Evolutionary conservation across 2,797 vertebrate species (phyloP), one percentile per base, ranked within the genome.

Genomic region (Dermochelys coriacea): DNA sequence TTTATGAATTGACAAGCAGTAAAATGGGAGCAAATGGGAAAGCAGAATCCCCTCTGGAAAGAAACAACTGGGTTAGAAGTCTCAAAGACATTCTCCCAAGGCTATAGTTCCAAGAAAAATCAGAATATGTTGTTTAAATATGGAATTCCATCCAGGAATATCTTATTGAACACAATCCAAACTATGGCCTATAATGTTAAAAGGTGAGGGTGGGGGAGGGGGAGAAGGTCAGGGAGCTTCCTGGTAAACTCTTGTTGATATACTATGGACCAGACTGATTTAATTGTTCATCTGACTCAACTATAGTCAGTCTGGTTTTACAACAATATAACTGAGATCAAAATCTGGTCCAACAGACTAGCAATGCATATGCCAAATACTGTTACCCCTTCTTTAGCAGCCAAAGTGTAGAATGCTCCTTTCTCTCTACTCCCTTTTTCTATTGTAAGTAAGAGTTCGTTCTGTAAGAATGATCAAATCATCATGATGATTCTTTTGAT

Each of bases 351-450:
- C 83, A 71, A 3, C 1, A 34, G 29, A 21, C 8, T 94, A 88
- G 12, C 41, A 4, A 2, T 54, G 3, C 82, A 51, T 2, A 1
- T 64, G 51, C 85, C 85, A 64, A 91, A 83, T 81, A 85, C 85
- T 83, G 34, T 93, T 93, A 85, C 41, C 85, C 64, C 89, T 90
- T 52, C 51, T 85, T 85, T 82, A 68, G 7, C 57, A 82, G 37
- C 37, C 74, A 47, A 88, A 80, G 51, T 8, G 27, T 55, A 80
- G 27, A 10, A 0, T 6, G 82, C 41, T 85, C 37, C 84, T 50
- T 1, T 77, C 45, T 7, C 84, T 80, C 71, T 77, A 57, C 18
- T 51, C 19, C 82, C 50, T 59, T 89, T 45, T 75, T 31, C 41
- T 34, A 25, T 1, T n/a, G 68, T 15, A 29, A 68, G 15, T 25